Conservation (phyloP, 2,797 vertebrate species). For the Paramormyrops hopkinsi region DNA sequence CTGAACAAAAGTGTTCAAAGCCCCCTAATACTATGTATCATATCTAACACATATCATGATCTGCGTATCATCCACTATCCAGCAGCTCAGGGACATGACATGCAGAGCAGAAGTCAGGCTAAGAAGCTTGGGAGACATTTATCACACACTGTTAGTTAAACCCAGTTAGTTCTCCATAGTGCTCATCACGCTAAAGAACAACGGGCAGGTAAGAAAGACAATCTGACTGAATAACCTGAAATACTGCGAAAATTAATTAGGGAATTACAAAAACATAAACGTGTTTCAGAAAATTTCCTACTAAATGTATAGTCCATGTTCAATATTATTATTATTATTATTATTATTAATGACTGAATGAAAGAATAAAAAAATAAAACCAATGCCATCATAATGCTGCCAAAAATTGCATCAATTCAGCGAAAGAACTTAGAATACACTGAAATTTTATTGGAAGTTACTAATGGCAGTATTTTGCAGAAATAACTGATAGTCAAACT, state of each 20-base stretch:
- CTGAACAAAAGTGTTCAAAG: neutral
- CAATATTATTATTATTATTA: neutral
- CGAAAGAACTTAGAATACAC: neutral
- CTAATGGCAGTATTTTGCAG: neutral
- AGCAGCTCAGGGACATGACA: neutral
- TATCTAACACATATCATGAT: neutral
- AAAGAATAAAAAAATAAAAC: neutral
- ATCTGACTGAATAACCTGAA: neutral
- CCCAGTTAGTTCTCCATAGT: neutral
- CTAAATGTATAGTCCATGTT: neutral
- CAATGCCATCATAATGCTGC: neutral
- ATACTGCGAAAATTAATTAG: neutral
- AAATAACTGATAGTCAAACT: conserved; percentile 53
- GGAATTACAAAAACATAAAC: neutral
- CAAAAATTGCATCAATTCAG: neutral
- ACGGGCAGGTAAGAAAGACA: neutral
- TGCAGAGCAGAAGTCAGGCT: neutral
- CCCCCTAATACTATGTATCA: neutral
- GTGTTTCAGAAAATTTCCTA: neutral
- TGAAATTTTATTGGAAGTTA: neutral
- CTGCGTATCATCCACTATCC: neutral
- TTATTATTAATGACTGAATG: neutral
- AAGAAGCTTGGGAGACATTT: neutral
- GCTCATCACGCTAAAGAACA: neutral
- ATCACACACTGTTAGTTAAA: neutral